These are phyloP conservation scores for Sebastes fasciatus DNA, from an alignment of 2,113 vertebrate species.

Conservation along the genomic window DNA sequence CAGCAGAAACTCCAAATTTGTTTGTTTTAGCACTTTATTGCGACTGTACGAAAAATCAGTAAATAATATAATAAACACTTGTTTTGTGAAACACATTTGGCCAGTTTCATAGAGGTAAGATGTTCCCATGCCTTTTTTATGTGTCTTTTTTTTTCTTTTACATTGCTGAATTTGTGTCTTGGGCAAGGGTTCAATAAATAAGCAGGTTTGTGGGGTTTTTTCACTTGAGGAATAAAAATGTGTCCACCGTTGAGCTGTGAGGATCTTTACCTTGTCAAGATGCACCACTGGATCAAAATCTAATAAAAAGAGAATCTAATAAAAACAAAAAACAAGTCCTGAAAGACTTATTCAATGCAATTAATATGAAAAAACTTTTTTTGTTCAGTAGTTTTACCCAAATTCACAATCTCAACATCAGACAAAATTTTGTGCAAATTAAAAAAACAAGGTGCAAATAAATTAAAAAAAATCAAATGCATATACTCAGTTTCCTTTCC, in stretches of 20 bases:
- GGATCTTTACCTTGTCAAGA: slow-evolving; percentile 39
- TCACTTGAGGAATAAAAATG: slow-evolving; percentile 23
- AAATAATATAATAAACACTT: slow-evolving; percentile 74
- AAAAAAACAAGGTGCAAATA: slow-evolving; percentile 68
- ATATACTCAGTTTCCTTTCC: slow-evolving; percentile 33
- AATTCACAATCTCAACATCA: slow-evolving; percentile 60
- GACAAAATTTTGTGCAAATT: slow-evolving; percentile 66
- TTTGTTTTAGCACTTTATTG: slow-evolving; percentile 78
- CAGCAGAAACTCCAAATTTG: slow-evolving; percentile 11
- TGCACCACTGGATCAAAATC: slow-evolving; percentile 34
- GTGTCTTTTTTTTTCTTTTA: neutral
- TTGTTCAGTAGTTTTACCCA: slow-evolving; percentile 65
- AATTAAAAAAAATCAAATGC: slow-evolving; percentile 57
- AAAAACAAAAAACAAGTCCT: slow-evolving; percentile 16
- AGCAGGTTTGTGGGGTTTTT: neutral
- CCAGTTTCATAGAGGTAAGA: slow-evolving; percentile 61
- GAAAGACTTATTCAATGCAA: slow-evolving; percentile 39
- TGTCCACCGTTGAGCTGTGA: slow-evolving; percentile 24
- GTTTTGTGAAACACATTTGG: slow-evolving; percentile 67
- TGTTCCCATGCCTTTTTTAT: slow-evolving; percentile 29
- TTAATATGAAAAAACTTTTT: slow-evolving; percentile 34
- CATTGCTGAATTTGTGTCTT: slow-evolving; percentile 10
- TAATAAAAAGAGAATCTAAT: slow-evolving; percentile 25
- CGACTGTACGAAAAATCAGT: slow-evolving; percentile 77
- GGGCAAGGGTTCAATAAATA: slow-evolving; percentile 43